phyloP scores from a whole-genome alignment of 2,888 invertebrate genomes.

The Hoplodrina blanda region DNA sequence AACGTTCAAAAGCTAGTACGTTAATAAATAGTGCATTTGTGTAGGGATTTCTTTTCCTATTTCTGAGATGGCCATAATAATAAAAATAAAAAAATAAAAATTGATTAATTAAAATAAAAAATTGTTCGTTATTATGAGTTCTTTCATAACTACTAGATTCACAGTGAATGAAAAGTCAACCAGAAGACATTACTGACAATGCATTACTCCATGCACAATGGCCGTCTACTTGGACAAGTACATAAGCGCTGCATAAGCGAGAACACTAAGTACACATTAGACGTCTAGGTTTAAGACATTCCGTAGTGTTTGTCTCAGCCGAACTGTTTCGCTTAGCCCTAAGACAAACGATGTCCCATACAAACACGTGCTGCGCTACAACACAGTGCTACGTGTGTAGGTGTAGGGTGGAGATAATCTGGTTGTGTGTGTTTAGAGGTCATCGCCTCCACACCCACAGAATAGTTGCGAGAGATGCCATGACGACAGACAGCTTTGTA shows the following conservation, averaged over 20 bases:
- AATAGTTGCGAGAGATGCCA: neutral
- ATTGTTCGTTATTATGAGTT: too few relatives aligned
- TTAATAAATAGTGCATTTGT: too few relatives aligned
- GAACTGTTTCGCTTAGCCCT: conserved; percentile 14
- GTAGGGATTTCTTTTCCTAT: too few relatives aligned
- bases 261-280: neutral
- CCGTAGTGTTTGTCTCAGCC: conserved; percentile 18
- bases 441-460: neutral
- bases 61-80: too few relatives aligned
- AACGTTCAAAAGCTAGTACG: too few relatives aligned
- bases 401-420: conserved; percentile 5
- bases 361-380: conserved; percentile 15
- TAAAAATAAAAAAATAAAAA: too few relatives aligned
- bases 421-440: conserved; percentile 7
- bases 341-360: conserved; percentile 23
- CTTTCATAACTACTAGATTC: neutral
- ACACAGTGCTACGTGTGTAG: neutral
- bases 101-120: too few relatives aligned
- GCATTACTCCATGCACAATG: neutral
- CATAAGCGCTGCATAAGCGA: neutral
- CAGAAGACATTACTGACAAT: neutral
- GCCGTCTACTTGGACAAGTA: neutral
- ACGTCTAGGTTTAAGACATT: conserved; percentile 21
- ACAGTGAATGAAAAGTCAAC: neutral
- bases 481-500: neutral